These are phyloP conservation scores for Craseonycteris thonglongyai DNA, from an alignment of 2,113 vertebrate genomes.

Conservation along the genomic window DNA sequence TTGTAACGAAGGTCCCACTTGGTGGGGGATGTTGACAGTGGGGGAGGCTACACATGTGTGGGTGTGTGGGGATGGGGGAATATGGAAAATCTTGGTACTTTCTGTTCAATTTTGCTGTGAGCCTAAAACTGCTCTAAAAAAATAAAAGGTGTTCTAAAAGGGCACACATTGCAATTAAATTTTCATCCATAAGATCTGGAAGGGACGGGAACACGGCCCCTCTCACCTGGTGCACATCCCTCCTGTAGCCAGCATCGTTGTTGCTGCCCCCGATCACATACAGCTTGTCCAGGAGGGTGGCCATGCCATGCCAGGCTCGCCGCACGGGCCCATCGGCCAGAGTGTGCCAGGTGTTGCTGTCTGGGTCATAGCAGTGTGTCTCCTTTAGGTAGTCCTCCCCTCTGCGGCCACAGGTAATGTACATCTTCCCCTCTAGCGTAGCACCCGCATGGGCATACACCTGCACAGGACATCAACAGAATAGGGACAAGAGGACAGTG, in stretches of 20 bases:
- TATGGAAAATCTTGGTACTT: not conserved
- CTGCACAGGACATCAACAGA: slow-evolving; percentile 71
- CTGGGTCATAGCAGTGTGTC: slow-evolving; percentile 89
- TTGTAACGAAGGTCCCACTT: no score
- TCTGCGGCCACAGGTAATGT: slow-evolving; percentile 91
- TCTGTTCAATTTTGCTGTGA: not conserved
- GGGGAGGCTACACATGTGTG: not conserved
- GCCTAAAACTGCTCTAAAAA: not conserved
- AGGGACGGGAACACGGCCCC: not conserved
- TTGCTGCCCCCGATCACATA: slow-evolving; percentile 97
- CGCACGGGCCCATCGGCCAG: slow-evolving; percentile 88
- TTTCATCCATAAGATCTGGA: not conserved
- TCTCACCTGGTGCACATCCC: slow-evolving; percentile 93
- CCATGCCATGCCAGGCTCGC: slow-evolving; percentile 95
- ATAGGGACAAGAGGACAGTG: not conserved
- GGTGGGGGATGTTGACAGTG: accelerated
- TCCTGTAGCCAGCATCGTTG: slow-evolving; percentile 86
- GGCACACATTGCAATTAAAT: not conserved
- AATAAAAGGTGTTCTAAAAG: not conserved
- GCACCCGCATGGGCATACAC: slow-evolving; percentile 94
- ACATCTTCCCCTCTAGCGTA: slow-evolving; percentile 89
- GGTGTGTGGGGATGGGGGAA: not conserved
- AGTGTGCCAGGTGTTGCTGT: slow-evolving; percentile 81
- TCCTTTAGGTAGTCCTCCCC: slow-evolving; percentile 89
- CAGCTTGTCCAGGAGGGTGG: slow-evolving; percentile 83